These are phyloP conservation scores for Epinephelus fuscoguttatus DNA, from an alignment of 2,113 vertebrate species.

Conservation along the genomic window DNA sequence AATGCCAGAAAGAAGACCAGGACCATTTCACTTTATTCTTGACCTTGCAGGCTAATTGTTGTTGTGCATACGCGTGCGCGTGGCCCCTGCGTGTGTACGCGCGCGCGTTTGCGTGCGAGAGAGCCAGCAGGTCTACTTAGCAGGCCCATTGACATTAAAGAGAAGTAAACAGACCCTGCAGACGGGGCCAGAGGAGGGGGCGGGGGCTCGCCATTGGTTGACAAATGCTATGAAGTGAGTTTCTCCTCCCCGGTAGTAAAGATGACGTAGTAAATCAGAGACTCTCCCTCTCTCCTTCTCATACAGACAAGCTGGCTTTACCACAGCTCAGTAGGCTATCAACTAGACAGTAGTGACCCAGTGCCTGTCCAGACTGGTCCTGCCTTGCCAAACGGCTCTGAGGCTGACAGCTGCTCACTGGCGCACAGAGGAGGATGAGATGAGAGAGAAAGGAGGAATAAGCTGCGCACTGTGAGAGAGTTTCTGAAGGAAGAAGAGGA, in stretches of 20 bases:
- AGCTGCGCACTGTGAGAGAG: constrained; percentile 8
- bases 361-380: constrained; percentile 17
- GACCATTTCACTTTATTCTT: constrained; percentile 26
- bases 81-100: neutral
- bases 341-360: constrained; percentile 33
- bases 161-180: constrained; percentile 56
- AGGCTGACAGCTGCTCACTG: constrained; percentile 15
- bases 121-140: constrained; percentile 53
- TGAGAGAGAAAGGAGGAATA: neutral
- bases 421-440: neutral
- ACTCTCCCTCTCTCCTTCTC: constrained; percentile 19
- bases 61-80: neutral
- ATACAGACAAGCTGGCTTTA: constrained; percentile 30
- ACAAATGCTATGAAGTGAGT: constrained; percentile 21
- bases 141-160: constrained; percentile 66
- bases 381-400: constrained; percentile 37
- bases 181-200: constrained; percentile 12
- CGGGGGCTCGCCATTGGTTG: constrained; percentile 45
- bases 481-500: neutral
- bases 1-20: neutral
- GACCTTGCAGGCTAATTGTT: constrained; percentile 28
- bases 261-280: constrained; percentile 40
- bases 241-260: constrained; percentile 53
- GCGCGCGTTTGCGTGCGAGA: neutral
- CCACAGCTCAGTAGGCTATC: constrained; percentile 34